Evolutionary conservation across 2,888 invertebrate species (phyloP), one percentile per base, ranked within the genome.

Genomic region (Heliconius charithonia): DNA sequence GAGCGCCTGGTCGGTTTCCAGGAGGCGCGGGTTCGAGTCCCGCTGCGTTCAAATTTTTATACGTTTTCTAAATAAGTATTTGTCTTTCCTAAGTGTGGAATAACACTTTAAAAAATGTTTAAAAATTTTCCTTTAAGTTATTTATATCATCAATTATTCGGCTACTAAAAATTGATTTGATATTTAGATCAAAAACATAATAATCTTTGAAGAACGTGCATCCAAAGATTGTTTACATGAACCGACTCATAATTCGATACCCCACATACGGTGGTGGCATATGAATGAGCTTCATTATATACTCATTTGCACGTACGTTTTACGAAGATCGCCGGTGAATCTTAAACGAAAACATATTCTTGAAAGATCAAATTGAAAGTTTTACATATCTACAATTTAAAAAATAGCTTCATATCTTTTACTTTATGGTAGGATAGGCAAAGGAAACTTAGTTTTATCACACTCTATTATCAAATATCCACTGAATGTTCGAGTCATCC

Each of bases 221-320:
- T 67, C 70, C 79, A 79, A 79, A 79, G 78, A 80, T 76, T 76
- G 73, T 76, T 77, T 81, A 76, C 79, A 80, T 76, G 80, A 56
- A 77, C 76, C 71, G 88, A 89, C 89, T 90, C 89, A 89, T 89
- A 89, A 91, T 89, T 89, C 88, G 88, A 87, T 83, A n/a, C 56
- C 51, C 76, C 77, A 85, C 80, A 75, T 16, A 82, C 83, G 85
- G 81, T 83, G 81, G 83, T 76, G 83, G 91, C 88, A 91, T 90
- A 89, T 87, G 86, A 89, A 91, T 91, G 88, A 88, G 85, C 76
- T 80, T 82, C 86, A 85, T 84, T 84, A 84, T 83, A 83, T 81
- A 73, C 83, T 81, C 82, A 86, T 88, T 88, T 86, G 85, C 86
- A 86, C 87, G 85, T 87, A 85, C 86, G 85, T 88, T 88, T 87